A percentile compares a stretch with the other conserved stretches of the same genome.
phyloP scores from a whole-genome alignment of 2,888 invertebrate species.

The Ochropleura plecta region DNA sequence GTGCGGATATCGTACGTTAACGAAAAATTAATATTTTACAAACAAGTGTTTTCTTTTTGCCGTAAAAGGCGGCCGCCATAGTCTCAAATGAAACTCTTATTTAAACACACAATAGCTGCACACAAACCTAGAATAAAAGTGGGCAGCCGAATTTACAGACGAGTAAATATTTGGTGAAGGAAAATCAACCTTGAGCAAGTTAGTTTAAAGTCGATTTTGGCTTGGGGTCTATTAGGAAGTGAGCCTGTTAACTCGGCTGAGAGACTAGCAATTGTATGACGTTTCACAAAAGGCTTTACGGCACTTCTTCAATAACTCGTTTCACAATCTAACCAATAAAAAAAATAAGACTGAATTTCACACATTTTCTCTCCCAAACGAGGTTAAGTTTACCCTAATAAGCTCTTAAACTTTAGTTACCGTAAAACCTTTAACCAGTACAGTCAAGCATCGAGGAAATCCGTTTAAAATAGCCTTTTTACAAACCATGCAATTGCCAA shows the following conservation, averaged over 20 bases:
- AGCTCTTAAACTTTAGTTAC: constrained; percentile 39
- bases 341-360: constrained; percentile 4
- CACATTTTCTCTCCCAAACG: neutral
- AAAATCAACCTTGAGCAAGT: constrained; percentile 54
- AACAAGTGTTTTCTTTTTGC: constrained; percentile 24
- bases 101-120: constrained; percentile 74
- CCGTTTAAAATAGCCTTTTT: constrained; percentile 15
- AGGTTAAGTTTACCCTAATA: constrained; percentile 42
- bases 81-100: constrained; percentile 27
- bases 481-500: constrained; percentile 75
- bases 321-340: constrained; percentile 20
- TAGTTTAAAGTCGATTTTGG: constrained; percentile 57
- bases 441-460: constrained; percentile 20
- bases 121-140: constrained; percentile 77
- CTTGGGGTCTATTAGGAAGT: constrained; percentile 32
- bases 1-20: constrained; percentile 73
- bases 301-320: constrained; percentile 24
- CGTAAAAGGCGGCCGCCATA: constrained; percentile 9
- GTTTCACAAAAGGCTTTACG: constrained; percentile 33
- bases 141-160: constrained; percentile 66
- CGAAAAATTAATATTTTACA: constrained; percentile 45
- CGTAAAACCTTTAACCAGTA: constrained; percentile 39
- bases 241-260: constrained; percentile 62
- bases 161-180: constrained; percentile 30
- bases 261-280: constrained; percentile 65